Conservation (phyloP, 2,888 invertebrate genomes). For the Lasioglossum lativentre region DNA sequence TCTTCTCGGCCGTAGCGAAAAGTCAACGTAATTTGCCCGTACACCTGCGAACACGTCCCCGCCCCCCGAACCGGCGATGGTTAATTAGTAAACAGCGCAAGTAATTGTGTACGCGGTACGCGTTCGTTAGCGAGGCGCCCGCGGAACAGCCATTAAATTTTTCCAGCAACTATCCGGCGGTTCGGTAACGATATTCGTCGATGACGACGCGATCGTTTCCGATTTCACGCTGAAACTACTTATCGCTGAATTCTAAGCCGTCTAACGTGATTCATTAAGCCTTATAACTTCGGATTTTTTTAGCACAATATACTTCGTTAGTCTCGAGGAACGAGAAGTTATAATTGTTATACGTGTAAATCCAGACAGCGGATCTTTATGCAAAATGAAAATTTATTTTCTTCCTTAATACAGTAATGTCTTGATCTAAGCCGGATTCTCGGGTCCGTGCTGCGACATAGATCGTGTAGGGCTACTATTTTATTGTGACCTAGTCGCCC, state of each 20-base stretch:
- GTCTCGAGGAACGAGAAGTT: too few relatives aligned
- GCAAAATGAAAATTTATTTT: too few relatives aligned
- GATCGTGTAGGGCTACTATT: too few relatives aligned
- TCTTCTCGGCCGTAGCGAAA: slow-evolving; percentile 99
- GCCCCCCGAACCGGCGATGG: background rate
- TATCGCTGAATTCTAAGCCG: background rate
- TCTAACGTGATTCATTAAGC: background rate
- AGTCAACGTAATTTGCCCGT: slow-evolving; percentile 94
- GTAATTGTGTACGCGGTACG: slow-evolving; percentile 5
- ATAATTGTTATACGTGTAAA: too few relatives aligned
- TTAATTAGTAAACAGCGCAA: slow-evolving; percentile 31
- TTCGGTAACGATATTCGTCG: background rate
- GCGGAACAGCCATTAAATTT: background rate
- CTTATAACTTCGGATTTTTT: too few relatives aligned
- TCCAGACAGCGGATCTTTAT: too few relatives aligned
- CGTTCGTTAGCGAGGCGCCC: background rate
- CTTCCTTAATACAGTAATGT: too few relatives aligned
- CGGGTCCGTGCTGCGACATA: too few relatives aligned
- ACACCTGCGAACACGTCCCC: slow-evolving; percentile 85
- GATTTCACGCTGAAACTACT: background rate
- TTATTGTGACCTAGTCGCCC: too few relatives aligned
- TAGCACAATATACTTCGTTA: too few relatives aligned
- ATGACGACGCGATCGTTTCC: background rate
- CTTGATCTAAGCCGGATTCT: too few relatives aligned
- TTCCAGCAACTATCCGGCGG: slow-evolving; percentile 14